These are phyloP conservation scores for Erebia ligea DNA, from an alignment of 2,888 invertebrate species.

Conservation along the genomic window DNA sequence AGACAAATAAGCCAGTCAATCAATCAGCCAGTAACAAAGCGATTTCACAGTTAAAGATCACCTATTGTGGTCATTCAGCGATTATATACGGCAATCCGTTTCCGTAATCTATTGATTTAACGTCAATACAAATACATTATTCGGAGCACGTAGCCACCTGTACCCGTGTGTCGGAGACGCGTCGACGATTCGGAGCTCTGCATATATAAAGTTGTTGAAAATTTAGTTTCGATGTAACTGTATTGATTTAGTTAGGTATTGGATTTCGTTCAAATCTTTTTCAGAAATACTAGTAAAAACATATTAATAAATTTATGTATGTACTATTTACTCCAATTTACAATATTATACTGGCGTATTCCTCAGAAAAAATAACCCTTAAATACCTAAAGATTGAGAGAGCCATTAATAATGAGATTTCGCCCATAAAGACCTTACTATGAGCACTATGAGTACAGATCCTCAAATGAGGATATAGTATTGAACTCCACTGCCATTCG, in stretches of 20 bases:
- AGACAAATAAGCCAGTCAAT: too few species aligned
- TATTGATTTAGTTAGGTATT: neutral
- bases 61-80: constrained; percentile 33
- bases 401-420: neutral
- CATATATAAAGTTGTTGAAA: constrained; percentile 1
- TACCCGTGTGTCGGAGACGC: constrained; percentile 9
- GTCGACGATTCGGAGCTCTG: constrained; percentile 15
- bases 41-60: neutral
- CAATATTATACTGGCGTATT: neutral
- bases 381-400: neutral
- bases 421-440: neutral
- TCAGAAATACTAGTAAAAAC: neutral
- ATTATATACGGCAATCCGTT: constrained; percentile 32
- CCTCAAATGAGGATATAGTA: too few species aligned
- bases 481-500: neutral
- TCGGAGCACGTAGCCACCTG: constrained; percentile 29
- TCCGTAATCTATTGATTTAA: constrained; percentile 32
- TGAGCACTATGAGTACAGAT: neutral
- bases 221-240: constrained; percentile 1
- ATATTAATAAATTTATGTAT: too few species aligned
- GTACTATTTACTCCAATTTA: too few species aligned
- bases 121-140: constrained; percentile 32
- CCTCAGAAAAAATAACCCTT: too few species aligned
- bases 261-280: neutral
- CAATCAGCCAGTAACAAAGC: too few species aligned